Percentiles rank a stretch among this genome's conserved stretches.
phyloP scores from a whole-genome alignment of 2,113 vertebrate species.

The Psilopsiagon aurifrons region DNA sequence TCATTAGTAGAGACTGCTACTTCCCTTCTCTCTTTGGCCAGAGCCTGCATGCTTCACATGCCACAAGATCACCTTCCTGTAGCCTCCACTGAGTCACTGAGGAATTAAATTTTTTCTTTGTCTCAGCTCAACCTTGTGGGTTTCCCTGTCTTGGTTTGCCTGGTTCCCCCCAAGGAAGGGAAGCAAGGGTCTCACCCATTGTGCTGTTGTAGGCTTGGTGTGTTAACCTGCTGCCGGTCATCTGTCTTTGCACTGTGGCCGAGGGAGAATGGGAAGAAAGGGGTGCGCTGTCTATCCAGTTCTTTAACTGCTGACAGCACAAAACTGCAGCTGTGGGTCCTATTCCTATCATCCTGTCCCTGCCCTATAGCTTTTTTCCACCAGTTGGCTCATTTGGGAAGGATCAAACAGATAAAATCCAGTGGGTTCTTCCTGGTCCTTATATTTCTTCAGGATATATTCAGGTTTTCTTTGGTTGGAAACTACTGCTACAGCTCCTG shows the following conservation, averaged over 20 bases:
- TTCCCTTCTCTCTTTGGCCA: slow-evolving; percentile 17
- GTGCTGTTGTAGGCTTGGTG: not conserved
- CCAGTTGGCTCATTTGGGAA: slow-evolving; percentile 14
- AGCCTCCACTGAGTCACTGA: not conserved
- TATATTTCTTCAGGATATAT: not conserved
- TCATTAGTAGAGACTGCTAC: not conserved
- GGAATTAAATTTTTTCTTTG: not conserved
- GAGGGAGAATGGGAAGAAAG: not conserved
- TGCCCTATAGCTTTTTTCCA: slow-evolving; percentile 26
- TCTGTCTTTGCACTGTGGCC: not conserved
- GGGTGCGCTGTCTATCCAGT: not conserved
- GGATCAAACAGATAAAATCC: not conserved
- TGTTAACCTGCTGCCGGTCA: not conserved
- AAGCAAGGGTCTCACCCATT: accelerated
- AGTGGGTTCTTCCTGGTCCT: not conserved
- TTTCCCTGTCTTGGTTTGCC: not conserved
- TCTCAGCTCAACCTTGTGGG: not conserved
- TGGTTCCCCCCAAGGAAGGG: not conserved
- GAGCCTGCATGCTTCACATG: slow-evolving; percentile 24
- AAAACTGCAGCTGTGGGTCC: slow-evolving; percentile 47
- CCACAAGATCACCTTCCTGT: slow-evolving; percentile 35
- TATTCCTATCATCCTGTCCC: slow-evolving; percentile 3
- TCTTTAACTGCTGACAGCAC: not conserved
- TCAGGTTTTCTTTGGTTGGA: not conserved
- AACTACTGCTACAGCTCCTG: not conserved